These are phyloP conservation scores for Metalampra italica DNA, from an alignment of 2,888 invertebrate genomes.

Conservation along the genomic window DNA sequence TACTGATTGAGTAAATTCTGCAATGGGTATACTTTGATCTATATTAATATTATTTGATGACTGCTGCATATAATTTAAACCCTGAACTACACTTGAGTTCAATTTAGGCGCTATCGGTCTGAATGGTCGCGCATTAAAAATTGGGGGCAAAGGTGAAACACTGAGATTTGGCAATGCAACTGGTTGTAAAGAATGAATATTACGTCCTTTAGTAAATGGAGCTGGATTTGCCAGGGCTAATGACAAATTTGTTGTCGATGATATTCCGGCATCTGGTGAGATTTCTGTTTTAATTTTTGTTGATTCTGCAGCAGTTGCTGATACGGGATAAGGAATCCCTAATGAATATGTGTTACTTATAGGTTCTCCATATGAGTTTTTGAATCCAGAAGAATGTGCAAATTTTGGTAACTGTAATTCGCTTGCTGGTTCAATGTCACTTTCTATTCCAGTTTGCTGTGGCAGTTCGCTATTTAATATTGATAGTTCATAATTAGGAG, in stretches of 20 bases:
- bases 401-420: conserved; percentile 59
- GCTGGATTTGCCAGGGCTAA: conserved; percentile 64
- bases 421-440: conserved; percentile 33
- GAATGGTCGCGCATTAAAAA: conserved; percentile 81
- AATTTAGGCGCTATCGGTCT: conserved; percentile 42
- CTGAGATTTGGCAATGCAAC: conserved; percentile 83
- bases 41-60: conserved; percentile 65
- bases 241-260: conserved; percentile 42
- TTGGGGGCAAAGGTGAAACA: conserved; percentile 78
- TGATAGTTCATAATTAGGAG: conserved; percentile 38
- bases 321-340: conserved; percentile 53
- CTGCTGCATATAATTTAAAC: conserved; percentile 50
- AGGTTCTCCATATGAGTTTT: conserved; percentile 68
- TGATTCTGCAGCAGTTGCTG: conserved; percentile 64
- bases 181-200: conserved; percentile 73
- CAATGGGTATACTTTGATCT: conserved; percentile 82
- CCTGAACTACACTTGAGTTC: conserved; percentile 39
- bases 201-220: conserved; percentile 66
- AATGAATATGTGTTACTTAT: conserved; percentile 49
- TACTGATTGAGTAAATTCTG: conserved; percentile 83
- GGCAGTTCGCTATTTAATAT: conserved; percentile 44
- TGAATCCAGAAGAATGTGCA: conserved; percentile 52
- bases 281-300: conserved; percentile 62
- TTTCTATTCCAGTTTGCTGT: conserved; percentile 39
- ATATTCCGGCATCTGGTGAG: conserved; percentile 33